These are phyloP conservation scores for Aspidiotus rigidus DNA, from an alignment of 2,888 invertebrate species.

Conservation along the genomic window DNA sequence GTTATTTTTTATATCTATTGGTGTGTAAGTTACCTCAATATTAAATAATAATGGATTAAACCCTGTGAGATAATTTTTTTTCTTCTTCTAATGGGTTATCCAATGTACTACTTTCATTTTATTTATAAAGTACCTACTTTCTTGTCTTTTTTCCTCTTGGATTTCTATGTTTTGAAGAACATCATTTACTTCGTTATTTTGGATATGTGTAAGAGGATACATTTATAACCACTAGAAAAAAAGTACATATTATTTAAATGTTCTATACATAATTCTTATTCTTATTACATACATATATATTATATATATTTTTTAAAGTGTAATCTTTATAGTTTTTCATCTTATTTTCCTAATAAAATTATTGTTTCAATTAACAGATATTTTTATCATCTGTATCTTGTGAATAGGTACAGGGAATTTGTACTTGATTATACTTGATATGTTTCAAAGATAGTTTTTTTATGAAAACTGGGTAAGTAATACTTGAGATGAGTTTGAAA, in stretches of 20 bases:
- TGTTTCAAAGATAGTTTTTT: no score
- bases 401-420: no score
- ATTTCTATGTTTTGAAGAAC: constrained; percentile 10
- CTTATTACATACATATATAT: constrained; percentile 17
- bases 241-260: constrained; percentile 7
- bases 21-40: constrained; percentile 32
- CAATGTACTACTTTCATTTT: constrained; percentile 32
- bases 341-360: constrained; percentile 23
- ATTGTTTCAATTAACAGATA: neutral
- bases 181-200: neutral
- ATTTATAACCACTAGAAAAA: constrained; percentile 4
- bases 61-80: constrained; percentile 14
- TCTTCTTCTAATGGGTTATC: constrained; percentile 17
- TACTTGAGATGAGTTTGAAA: no score
- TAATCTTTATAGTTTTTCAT: constrained; percentile 34
- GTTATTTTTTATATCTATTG: constrained; percentile 26
- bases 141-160: constrained; percentile 21
- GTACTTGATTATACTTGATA: no score
- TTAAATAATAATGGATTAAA: constrained; percentile 21
- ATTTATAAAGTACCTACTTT: constrained; percentile 7
- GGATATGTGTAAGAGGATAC: neutral
- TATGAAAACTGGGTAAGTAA: no score
- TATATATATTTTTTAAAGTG: constrained; percentile 26
- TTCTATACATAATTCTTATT: constrained; percentile 18
- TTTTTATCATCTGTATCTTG: no score